Base-by-base conservation (phyloP, 2,888 invertebrate genomes). In the Xylota segnis region DNA sequence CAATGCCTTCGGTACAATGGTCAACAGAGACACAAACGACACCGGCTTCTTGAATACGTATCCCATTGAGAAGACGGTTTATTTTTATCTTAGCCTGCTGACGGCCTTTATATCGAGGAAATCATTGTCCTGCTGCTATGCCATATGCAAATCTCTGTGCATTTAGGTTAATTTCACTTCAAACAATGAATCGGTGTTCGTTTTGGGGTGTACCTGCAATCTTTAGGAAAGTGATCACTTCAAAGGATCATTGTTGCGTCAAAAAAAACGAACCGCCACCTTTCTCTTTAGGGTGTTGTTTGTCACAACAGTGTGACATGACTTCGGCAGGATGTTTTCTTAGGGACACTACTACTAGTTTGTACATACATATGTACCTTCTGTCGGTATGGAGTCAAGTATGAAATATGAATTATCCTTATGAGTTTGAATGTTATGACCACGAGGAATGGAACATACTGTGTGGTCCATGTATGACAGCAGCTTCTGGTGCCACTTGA, bases 111-210 rank as follows among this genome's bases (percentile, higher is more conserved):
- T 76, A 70, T 63, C 56, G 66, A 54, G 23, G 18, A 72, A 61
- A 83, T 72, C 59, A 59, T 79, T 75, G 84, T 84, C 79, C 84
- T 18, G 43, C 63, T 78, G 71, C 10, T 81, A 16, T 71, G 70
- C 40, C 68, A 59, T 81, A 84, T 84, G 84, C 84, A 79, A 84
- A 84, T 84, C 79, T 61, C n/a, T 18, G 7, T 47, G 65, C 70
- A 71, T 84, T 79, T 84, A 75, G 84, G 84, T 84, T 84, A 84
- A 84, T 84, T 79, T 79, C 45, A 70, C 83, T 74, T 63, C 74
- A 63, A 84, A 84, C 83, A 84, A 84, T 79, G 78, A 27, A 74
- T 66, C 71, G 52, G 54, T 74, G 72, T 47, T 23, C 37, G 7
- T 34, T 66, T 45, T 12, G 52, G 16, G 10, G 23, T 43, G 70